Base-by-base conservation (phyloP, 1,140 invertebrate genomes). In the Neelides sp. region DNA sequence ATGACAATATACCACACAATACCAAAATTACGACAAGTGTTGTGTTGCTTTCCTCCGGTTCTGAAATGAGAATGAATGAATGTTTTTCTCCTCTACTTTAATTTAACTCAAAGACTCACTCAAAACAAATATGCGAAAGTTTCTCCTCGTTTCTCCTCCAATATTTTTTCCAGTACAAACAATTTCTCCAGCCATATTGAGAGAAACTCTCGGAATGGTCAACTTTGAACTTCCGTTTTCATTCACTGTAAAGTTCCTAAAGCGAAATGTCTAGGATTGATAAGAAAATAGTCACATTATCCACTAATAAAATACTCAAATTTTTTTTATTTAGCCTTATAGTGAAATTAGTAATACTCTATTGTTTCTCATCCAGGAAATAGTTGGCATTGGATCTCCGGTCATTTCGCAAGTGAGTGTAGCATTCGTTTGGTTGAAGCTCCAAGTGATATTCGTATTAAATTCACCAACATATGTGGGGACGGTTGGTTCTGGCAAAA, bases 331-430 rank as follows among this genome's bases (percentile, higher is more conserved):
- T 5, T 13, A 24, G 26, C 0, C 20, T 28, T 34, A 2, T 10
- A 23, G 30, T 17, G 43, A 10, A 13, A 37, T 1, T 28, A 13
- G 37, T 19, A 0, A n/a, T 47, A 57, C 55, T 36, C 22, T 17
- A 10, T 48, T 52, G 30, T 50, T 50, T 28, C 50, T 49, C 27
- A 26, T 35, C 55, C 55, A 57, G 32, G 10, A 22, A 3, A 57
- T 32, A 4, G 15, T 12, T 2, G 55, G 55, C 7, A 3, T 12
- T n/a, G 55, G 55, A 1, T 37, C 15, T 46, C 50, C 55, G 1
- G 15, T 13, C 5, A 24, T n/a, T 10, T 7, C n/a, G 30, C 55
- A 57, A 10, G 4, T 20, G 15, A 57, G 35, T 10, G 5, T 19
- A 24, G 43, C 36, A 4, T 27, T 23, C 4, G 55, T 57, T 3